A percentile compares a stretch with the other conserved stretches of the same genome.
Evolutionary conservation across 2,888 invertebrate genomes (phyloP).

Genomic region (Cephus pygmeus): DNA sequence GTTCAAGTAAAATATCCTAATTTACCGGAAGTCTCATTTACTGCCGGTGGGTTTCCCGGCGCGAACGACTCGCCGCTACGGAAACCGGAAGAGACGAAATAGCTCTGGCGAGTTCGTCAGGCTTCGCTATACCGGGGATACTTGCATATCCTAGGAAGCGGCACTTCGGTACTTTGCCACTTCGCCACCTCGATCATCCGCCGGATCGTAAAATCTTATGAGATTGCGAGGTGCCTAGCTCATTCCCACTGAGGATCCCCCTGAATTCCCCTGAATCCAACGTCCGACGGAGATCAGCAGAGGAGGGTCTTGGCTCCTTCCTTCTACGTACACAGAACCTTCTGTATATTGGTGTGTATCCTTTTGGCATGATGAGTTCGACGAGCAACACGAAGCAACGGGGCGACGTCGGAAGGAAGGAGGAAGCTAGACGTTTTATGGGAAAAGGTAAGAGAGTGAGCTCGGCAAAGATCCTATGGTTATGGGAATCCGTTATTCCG

Average conservation of each 20-base stretch:
- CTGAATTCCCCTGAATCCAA: background rate
- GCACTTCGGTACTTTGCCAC: background rate
- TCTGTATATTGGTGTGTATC: background rate
- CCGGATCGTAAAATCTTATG: constrained; percentile 30
- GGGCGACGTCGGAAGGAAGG: background rate
- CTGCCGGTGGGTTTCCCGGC: background rate
- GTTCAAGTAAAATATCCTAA: background rate
- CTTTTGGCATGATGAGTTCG: background rate
- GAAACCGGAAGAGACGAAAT: background rate
- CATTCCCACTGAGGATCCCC: background rate
- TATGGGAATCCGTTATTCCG: background rate
- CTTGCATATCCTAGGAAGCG: background rate
- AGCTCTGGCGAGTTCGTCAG: background rate
- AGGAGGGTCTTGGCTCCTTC: background rate
- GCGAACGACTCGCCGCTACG: background rate
- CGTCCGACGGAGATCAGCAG: background rate
- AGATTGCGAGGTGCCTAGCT: constrained; percentile 14
- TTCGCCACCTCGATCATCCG: constrained; percentile 6
- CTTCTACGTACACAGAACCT: background rate
- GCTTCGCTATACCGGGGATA: background rate
- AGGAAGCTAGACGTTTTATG: background rate
- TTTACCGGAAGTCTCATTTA: background rate
- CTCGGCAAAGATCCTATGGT: background rate
- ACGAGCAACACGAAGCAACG: background rate
- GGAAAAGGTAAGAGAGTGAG: background rate